Percentiles rank a stretch among this genome's conserved stretches.
These are phyloP conservation scores for Oreonectes daqikongensis DNA, from an alignment of 2,797 vertebrate genomes.

Conservation along the genomic window DNA sequence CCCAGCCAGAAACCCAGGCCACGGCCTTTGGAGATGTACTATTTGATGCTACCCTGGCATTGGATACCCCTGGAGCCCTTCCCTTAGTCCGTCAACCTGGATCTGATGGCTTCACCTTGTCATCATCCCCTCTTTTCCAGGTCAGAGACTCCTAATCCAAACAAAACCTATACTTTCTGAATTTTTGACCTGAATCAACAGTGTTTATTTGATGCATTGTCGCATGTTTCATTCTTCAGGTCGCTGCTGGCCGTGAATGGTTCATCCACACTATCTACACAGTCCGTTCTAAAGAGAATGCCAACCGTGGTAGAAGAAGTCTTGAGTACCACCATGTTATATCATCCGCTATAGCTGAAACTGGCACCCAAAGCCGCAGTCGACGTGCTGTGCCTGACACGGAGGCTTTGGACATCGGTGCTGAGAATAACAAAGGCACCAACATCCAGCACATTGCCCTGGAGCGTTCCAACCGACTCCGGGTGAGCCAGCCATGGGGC, in stretches of 20 bases:
- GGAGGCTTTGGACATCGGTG: slow-evolving; percentile 66
- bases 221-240: slow-evolving; percentile 65
- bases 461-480: slow-evolving; percentile 70
- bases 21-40: slow-evolving; percentile 75
- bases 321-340: slow-evolving; percentile 74
- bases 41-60: slow-evolving; percentile 76
- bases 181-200: background rate
- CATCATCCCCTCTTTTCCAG: slow-evolving; percentile 83
- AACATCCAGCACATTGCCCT: slow-evolving; percentile 80
- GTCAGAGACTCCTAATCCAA: slow-evolving; percentile 55
- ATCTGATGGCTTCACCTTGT: slow-evolving; percentile 78
- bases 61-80: slow-evolving; percentile 72
- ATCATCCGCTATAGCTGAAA: slow-evolving; percentile 54
- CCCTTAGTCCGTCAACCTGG: slow-evolving; percentile 75
- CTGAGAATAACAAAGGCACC: slow-evolving; percentile 78
- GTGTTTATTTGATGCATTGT: background rate
- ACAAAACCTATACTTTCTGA: background rate
- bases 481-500: slow-evolving; percentile 68
- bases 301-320: slow-evolving; percentile 79
- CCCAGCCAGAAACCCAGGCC: slow-evolving; percentile 82
- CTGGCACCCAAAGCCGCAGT: slow-evolving; percentile 46
- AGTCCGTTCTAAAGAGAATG: slow-evolving; percentile 75
- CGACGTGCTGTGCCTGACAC: slow-evolving; percentile 62
- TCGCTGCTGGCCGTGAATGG: slow-evolving; percentile 81
- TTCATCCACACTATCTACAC: slow-evolving; percentile 82